Base-by-base conservation (phyloP, 1,140 invertebrate species). In the Hyles euphorbiae region DNA sequence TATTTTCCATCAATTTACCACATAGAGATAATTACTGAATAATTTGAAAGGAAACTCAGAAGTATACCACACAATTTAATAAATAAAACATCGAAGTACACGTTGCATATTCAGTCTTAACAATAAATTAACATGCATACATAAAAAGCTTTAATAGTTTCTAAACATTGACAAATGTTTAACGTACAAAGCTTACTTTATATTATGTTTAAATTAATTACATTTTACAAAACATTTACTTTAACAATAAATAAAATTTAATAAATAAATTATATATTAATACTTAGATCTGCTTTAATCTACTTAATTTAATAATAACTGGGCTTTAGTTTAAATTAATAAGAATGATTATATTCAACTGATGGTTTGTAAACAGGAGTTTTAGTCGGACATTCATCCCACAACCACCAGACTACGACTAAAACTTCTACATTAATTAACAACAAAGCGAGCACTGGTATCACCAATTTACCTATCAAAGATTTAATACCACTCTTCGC, bases 331-430 rank as follows among this genome's bases (percentile, higher is more conserved):
- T 60, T 36, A 49, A 60, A 70, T 50, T 52, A 57, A 50, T 65
- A 68, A 3, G 65, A 58, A 54, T 72, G 0, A 22, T 22, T 73
- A 50, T 73, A 72, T 45, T 68, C 67, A 53, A 67, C 58, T 12
- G 59, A 34, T 0, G 68, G 67, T 48, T 72, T 66, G 11, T 63
- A 60, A 32, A 53, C 52, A n/a, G 58, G 57, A 11, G 36, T 11
- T 40, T 66, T 50, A 22, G 63, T 45, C 0, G 72, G 68, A 59
- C 82, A 86, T 44, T 87, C 83, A 36, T 88, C 86, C 86, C 86
- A 88, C 32, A 88, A 59, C 86, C 86, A 88, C 86, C 86, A 88
- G 5, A 88, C 66, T 5, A 75, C 80, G 12, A 82, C 60, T 61
- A 87, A 61, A 34, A 88, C 72, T 61, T 88, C 86, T 32, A 88